Base-by-base conservation (phyloP, 2,797 vertebrate genomes). In the Ctenosaura bakeri region DNA sequence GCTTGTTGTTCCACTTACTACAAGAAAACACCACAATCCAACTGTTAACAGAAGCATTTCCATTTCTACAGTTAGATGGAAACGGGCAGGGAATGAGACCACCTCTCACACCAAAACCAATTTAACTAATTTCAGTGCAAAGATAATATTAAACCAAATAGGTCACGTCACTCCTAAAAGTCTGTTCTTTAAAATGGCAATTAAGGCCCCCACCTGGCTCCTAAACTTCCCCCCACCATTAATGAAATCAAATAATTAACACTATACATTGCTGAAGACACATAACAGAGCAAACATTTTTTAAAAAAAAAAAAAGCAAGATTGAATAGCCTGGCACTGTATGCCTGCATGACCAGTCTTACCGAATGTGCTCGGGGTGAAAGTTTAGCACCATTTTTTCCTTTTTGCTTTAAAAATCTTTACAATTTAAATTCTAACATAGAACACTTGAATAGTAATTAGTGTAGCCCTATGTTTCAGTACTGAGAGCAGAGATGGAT, bases 301-400 rank as follows among this genome's bases (percentile, higher is more conserved):
- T 56, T 92, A 94, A 94, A 92, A 94, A 95, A 95, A 94, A 94
- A 92, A 94, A 95, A 95, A 94, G 90, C 84, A 93, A 86, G 94
- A 93, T 97, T 95, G 94, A 94, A 95, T 96, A 97, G 94, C 96
- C 94, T 95, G 97, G 97, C 97, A 97, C 95, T 96, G 83, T 95
- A 95, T 91, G 95, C 96, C 97, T 97, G 97, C 97, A 97, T 97
- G 97, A 97, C 97, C 97, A 97, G 97, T 97, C 97, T 97, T 96
- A 95, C 96, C 94, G 96, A 97, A 96, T 93, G 94, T 96, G 96
- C 97, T 97, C 96, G 96, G 96, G 97, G 96, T 96, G 95, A 97
- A 96, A 95, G 95, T 97, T 97, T 98, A 98, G 97, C 97, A 97
- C 97, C 97, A 97, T 89, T 98, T 97, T 96, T 97, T 96, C 64